Evolutionary conservation across 2,888 invertebrate genomes (phyloP).

Genomic region (Leistus spinibarbis): DNA sequence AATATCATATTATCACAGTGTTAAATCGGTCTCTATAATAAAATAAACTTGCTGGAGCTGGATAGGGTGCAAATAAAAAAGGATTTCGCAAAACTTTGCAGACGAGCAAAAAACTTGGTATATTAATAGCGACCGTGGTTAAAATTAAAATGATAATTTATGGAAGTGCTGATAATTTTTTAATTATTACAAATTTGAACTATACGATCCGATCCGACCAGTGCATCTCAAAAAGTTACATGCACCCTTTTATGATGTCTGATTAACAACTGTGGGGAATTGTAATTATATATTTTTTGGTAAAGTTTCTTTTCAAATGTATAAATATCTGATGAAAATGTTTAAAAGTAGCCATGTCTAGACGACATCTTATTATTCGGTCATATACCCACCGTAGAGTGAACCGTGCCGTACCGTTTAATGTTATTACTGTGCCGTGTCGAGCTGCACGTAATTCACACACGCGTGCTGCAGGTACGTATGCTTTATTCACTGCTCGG

Average conservation of each 20-base stretch:
- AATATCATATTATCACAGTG: not conserved
- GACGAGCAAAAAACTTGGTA: not conserved
- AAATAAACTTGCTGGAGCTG: too few species aligned
- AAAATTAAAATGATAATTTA: not conserved
- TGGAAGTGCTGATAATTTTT: not conserved
- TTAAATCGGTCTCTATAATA: not conserved
- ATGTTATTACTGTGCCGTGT: not conserved
- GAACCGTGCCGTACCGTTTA: not conserved
- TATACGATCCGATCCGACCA: not conserved
- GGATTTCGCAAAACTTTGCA: not conserved
- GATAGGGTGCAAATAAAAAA: not conserved
- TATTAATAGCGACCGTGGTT: not conserved
- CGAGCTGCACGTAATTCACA: not conserved
- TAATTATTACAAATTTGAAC: too few species aligned
- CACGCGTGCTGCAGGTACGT: too few species aligned
- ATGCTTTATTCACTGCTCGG: too few species aligned
- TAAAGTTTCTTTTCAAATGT: too few species aligned
- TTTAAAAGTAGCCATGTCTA: too few species aligned
- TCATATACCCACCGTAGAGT: not conserved
- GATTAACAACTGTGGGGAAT: too few species aligned
- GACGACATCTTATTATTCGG: not conserved
- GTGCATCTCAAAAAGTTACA: too few species aligned
- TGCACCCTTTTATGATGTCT: too few species aligned
- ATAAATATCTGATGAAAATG: too few species aligned
- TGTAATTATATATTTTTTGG: too few species aligned